Conservation (phyloP, 2,113 vertebrate genomes). For the Phocoena sinus region DNA sequence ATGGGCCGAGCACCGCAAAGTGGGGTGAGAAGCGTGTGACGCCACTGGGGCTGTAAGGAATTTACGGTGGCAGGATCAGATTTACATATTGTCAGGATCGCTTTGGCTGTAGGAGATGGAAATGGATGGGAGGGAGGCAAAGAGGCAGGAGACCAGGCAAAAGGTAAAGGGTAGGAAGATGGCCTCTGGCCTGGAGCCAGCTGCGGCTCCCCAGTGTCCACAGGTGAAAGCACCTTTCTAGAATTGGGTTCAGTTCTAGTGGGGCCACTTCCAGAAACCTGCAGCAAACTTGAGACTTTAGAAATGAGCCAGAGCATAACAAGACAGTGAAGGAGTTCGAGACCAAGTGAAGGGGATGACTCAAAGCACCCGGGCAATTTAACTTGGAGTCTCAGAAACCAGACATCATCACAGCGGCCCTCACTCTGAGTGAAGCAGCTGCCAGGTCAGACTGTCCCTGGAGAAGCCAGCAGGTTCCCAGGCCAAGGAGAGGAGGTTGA, state of each 20-base stretch:
- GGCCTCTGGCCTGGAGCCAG: neutral
- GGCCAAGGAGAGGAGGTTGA: neutral
- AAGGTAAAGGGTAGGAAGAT: neutral
- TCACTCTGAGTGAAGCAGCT: neutral
- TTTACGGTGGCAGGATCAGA: neutral
- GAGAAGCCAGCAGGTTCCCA: neutral
- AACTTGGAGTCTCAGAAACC: neutral
- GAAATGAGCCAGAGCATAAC: neutral
- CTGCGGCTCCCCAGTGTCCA: rapidly evolving
- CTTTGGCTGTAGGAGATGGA: neutral
- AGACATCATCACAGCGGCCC: neutral
- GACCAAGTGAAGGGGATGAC: neutral
- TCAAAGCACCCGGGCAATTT: neutral
- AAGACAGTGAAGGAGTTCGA: neutral
- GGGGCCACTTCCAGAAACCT: neutral
- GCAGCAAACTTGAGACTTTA: neutral
- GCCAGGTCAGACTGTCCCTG: neutral
- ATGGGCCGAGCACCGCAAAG: too few species aligned
- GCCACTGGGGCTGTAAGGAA: too few species aligned
- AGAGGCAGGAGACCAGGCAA: neutral
- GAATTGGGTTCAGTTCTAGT: neutral
- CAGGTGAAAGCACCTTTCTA: neutral
- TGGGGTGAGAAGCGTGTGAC: too few species aligned
- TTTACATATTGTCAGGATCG: neutral
- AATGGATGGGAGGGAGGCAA: neutral